A percentile compares a stretch with the other conserved stretches of the same genome.
Evolutionary conservation across 2,113 vertebrate genomes (phyloP).

Genomic region (Ailurus styani): DNA sequence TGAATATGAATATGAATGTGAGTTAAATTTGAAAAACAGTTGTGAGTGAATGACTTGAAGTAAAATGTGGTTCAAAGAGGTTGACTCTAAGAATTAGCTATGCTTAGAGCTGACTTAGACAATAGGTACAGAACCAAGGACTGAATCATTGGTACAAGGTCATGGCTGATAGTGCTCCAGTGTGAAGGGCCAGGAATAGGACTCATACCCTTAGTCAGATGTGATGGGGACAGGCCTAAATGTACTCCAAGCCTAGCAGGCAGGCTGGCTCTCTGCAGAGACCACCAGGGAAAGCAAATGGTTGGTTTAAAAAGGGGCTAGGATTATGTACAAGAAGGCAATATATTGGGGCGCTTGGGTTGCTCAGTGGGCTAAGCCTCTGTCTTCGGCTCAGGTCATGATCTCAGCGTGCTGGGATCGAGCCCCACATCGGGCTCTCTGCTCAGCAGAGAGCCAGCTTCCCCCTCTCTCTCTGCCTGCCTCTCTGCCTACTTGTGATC

Average conservation of each 20-base stretch:
- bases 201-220: not conserved
- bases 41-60: not conserved
- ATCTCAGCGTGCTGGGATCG: too few relatives aligned
- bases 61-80: not conserved
- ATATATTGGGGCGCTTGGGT: too few relatives aligned
- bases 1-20: not conserved
- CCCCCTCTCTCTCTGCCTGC: too few relatives aligned
- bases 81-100: not conserved
- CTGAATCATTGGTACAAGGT: not conserved
- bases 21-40: not conserved
- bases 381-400: too few relatives aligned
- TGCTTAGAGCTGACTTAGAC: not conserved
- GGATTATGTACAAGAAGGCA: not conserved
- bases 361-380: too few relatives aligned
- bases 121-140: not conserved
- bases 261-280: not conserved
- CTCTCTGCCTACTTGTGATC: too few relatives aligned
- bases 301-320: not conserved
- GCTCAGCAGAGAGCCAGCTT: too few relatives aligned
- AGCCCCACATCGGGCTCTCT: too few relatives aligned
- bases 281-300: not conserved
- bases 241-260: not conserved
- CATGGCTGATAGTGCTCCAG: not conserved
- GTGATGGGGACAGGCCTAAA: not conserved
- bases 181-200: not conserved